Base-by-base conservation (phyloP, 2,113 vertebrate genomes). In the Bettongia penicillata region DNA sequence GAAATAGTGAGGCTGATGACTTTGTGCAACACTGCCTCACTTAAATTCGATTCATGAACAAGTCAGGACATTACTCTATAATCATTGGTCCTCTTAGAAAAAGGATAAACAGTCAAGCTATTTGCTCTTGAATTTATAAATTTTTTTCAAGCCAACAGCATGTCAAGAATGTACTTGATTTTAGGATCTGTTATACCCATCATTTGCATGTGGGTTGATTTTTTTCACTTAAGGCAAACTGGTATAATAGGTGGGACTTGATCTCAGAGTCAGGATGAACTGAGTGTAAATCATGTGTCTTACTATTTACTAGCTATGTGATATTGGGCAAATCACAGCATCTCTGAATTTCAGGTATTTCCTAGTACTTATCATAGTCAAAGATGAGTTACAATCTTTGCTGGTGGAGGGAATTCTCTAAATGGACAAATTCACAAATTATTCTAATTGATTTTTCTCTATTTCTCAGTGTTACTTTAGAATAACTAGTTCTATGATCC, bases 241-340 rank as follows among this genome's bases (percentile, higher is more conserved):
- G 11, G 53, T n/a, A 8, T 16, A 22, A 52, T 91, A 2, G 57
- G 24, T 7, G 93, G 77, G 10, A 8, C 14, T 31, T 95, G 26
- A 8, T 43, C 47, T 90, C 91, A 52, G 93, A 95, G 16, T 90
- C n/a, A 28, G 92, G 28, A 94, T 93, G 47, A 91, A 53, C n/a
- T 51, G 89, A 47, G 23, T 92, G 23, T 50, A 47, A 61, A 14
- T 57, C 53, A 89, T 53, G 50, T 31, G 47, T 92, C 26, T 50
- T 25, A 37, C 57, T 48, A 55, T n/a, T 68, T 77, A 43, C 2
- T 94, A 93, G 47, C 37, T 53, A 23, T 48, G 1, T 51, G n/a
- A n/a, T 11, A 4, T 77, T 77, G 57, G 12, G 57, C 91, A 2
- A 90, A 53, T 24, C 51, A 43, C n/a, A 55, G 31, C 0, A 49